These are phyloP conservation scores for Stenolophus ochropezus DNA, from an alignment of 2,888 invertebrate genomes.

Conservation along the genomic window DNA sequence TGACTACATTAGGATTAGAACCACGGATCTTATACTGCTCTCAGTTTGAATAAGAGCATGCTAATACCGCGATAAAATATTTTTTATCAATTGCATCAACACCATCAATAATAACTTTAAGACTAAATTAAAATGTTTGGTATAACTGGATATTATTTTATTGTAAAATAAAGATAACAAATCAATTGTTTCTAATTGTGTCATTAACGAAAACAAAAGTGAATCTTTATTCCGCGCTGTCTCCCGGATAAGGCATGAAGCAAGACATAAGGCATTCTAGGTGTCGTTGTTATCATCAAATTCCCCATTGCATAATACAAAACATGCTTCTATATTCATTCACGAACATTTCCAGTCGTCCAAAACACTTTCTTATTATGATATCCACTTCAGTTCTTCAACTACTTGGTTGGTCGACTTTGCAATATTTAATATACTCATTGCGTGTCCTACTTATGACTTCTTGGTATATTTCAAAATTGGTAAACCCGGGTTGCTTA, in stretches of 20 bases:
- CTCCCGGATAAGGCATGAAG: slow-evolving; percentile 18
- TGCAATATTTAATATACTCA: slow-evolving; percentile 12
- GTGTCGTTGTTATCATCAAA: slow-evolving; percentile 44
- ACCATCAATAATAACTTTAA: too few species aligned
- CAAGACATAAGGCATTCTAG: neutral
- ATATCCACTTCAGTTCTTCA: neutral
- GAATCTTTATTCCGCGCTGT: neutral
- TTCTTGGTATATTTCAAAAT: slow-evolving; percentile 42
- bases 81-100: too few species aligned
- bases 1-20: too few species aligned
- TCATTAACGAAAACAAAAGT: slow-evolving; percentile 9
- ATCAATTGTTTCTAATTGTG: too few species aligned
- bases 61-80: too few species aligned
- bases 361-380: slow-evolving; percentile 14
- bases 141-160: too few species aligned
- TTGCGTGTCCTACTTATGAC: slow-evolving; percentile 34
- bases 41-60: too few species aligned
- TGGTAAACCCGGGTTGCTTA: slow-evolving; percentile 17
- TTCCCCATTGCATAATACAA: slow-evolving; percentile 53
- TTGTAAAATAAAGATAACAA: too few species aligned
- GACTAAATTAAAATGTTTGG: too few species aligned
- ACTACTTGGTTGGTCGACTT: neutral
- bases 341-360: slow-evolving; percentile 26
- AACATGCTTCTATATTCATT: slow-evolving; percentile 32
- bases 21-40: too few species aligned